phyloP scores from a whole-genome alignment of 2,888 invertebrate species.

The Synergus japonicus region DNA sequence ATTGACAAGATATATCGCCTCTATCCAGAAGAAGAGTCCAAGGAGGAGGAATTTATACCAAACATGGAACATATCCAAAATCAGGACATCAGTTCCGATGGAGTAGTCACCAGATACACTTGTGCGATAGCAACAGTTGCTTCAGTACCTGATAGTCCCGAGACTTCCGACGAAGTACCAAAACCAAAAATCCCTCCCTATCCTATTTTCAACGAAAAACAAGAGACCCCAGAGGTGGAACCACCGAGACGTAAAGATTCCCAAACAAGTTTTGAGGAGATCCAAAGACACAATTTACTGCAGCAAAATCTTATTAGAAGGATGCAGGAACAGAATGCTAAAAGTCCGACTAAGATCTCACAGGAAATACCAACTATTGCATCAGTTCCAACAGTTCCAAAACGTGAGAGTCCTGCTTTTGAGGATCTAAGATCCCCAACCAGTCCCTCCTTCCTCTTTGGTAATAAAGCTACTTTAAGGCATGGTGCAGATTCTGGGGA shows the following conservation, averaged over 20 bases:
- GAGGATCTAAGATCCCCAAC: slow-evolving; percentile 47
- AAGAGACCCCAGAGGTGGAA: neutral
- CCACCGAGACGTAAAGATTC: slow-evolving; percentile 1
- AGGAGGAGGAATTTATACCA: slow-evolving; percentile 11
- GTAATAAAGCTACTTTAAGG: slow-evolving; percentile 54
- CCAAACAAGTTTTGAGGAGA: slow-evolving; percentile 57
- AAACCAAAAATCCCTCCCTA: slow-evolving; percentile 25
- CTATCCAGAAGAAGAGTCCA: neutral
- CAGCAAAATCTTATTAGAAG: slow-evolving; percentile 68
- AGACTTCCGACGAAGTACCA: slow-evolving; percentile 28
- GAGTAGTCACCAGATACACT: slow-evolving; percentile 72
- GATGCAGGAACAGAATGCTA: slow-evolving; percentile 56
- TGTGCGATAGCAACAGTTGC: slow-evolving; percentile 73
- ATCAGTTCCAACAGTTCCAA: slow-evolving; percentile 44
- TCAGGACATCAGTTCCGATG: slow-evolving; percentile 72
- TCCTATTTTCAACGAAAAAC: slow-evolving; percentile 20
- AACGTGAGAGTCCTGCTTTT: neutral
- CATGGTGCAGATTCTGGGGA: slow-evolving; percentile 61
- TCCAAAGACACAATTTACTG: slow-evolving; percentile 71
- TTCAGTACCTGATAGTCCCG: slow-evolving; percentile 60
- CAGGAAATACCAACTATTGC: slow-evolving; percentile 45
- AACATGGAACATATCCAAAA: slow-evolving; percentile 69
- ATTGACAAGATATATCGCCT: slow-evolving; percentile 12
- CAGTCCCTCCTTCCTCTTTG: slow-evolving; percentile 52
- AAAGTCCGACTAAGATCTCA: slow-evolving; percentile 47